Base-by-base conservation (phyloP, 2,888 invertebrate species). In the Sphecodes monilicornis region DNA sequence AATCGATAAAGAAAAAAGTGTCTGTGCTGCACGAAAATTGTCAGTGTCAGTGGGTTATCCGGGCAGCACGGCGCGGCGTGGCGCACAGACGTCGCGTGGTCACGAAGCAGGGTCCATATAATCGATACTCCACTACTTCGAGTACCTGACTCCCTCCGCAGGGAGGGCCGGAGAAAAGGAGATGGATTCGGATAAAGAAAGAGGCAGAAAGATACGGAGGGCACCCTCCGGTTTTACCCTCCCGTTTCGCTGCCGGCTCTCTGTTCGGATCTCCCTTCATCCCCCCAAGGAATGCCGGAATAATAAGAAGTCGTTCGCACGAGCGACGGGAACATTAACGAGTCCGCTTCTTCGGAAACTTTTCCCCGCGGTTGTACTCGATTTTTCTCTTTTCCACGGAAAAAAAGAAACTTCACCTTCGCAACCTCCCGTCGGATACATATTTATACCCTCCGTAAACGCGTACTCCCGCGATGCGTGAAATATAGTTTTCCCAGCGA, bases 41-140 rank as follows among this genome's bases (percentile, higher is more conserved):
- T 90, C 88, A 87, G 89, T 90, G 87, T 88, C 88, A 91, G 87
- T 90, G 86, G 91, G 90, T 91, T 92, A 92, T 89, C 86, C 90
- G 86, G 87, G 90, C 88, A 87, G 81, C 79, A 80, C 70, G 70
- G 75, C 72, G 90, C 88, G 86, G 81, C 79, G 79, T 68, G 70
- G 75, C 72, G 71, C 79, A 76, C 78, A 78, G 82, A 84, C 85
- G 85, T 82, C 84, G 86, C 78, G 86, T 84, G 83, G 88, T 83
- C 88, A 83, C 82, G 82, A 86, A 86, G 80, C 85, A 82, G 72
- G 89, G 85, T 89, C 88, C 90, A 86, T 86, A 87, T 90, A 91
- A 92, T 92, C 92, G 92, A 92, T 92, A 92, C 84, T 87, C 86
- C 76, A 78, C 77, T 86, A 86, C 85, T 87, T 89, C 82, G 89